A percentile compares a stretch with the other conserved stretches of the same genome.
phyloP scores from a whole-genome alignment of 2,888 invertebrate genomes.

The Panopea generosa region DNA sequence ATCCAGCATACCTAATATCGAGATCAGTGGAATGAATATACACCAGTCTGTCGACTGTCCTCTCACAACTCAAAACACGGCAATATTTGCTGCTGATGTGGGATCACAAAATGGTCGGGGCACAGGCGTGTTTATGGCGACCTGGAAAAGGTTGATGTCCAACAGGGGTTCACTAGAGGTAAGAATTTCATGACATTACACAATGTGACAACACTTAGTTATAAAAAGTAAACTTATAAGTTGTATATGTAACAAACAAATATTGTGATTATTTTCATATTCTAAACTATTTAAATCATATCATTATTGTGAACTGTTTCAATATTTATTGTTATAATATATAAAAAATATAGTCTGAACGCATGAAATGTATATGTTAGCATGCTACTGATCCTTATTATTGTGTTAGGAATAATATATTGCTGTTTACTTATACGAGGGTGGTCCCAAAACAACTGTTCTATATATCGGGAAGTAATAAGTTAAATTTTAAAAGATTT shows the following conservation, averaged over 20 bases:
- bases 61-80: constrained; percentile 92
- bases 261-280: too few relatives aligned
- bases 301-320: too few relatives aligned
- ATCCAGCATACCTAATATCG: constrained; percentile 89
- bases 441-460: background rate
- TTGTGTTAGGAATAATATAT: background rate
- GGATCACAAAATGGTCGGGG: constrained; percentile 93
- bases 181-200: background rate
- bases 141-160: constrained; percentile 91
- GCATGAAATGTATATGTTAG: background rate
- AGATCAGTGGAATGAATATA: constrained; percentile 97
- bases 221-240: too few relatives aligned
- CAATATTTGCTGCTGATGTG: constrained; percentile 89
- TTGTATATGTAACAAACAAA: too few relatives aligned
- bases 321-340: too few relatives aligned
- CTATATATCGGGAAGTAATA: too few relatives aligned
- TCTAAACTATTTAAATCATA: too few relatives aligned
- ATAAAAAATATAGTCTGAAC: too few relatives aligned
- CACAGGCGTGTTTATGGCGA: constrained; percentile 90
- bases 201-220: too few relatives aligned
- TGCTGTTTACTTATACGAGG: background rate
- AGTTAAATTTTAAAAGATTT: too few relatives aligned
- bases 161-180: constrained; percentile 95
- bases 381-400: too few relatives aligned
- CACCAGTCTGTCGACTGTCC: constrained; percentile 97